Evolutionary conservation across 2,888 invertebrate species (phyloP), one percentile per base, ranked within the genome.

Genomic region (Desoria tigrina): DNA sequence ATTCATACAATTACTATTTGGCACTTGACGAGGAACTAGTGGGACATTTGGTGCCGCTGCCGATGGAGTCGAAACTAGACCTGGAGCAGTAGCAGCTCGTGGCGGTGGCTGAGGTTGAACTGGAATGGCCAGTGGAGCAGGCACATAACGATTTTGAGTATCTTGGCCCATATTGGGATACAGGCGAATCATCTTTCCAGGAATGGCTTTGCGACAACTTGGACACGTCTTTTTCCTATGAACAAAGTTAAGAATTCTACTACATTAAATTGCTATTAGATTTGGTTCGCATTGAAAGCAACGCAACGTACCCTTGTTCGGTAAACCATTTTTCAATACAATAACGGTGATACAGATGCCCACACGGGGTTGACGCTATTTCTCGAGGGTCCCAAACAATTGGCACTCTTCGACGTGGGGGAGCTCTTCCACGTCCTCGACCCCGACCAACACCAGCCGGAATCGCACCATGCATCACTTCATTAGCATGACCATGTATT

Each of bases 271-370:
- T 32, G 11, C 49, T 21, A 16, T 28, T 16, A 55, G 37, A 3
- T 51, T 39, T 24, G 9, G 21, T 4, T 11, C 53, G 23, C 60
- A 42, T 9, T 26, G n/a, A 18, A 2, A 24, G 9, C n/a, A n/a
- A n/a, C n/a, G n/a, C n/a, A n/a, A n/a, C 23, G 58, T 61, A 69
- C 70, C 68, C 67, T 61, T 63, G 63, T 26, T 69, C 67, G 1
- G 16, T 42, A 53, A 74, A 67, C 74, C 74, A 74, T 9, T 69
- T 64, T 24, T 68, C 63, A 6, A 74, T 11, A 42, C 74, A 74
- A 11, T 60, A 54, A 26, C 59, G 55, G 57, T 74, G 74, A 39
- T 69, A 74, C 28, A 74, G 23, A 24, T 74, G 74, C 2, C 74
- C 74, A 66, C 74, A 74, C 14, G 49, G 42, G 1, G 74, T 72